phyloP scores from a whole-genome alignment of 2,797 vertebrate species.

The Sebastes nivosus region DNA sequence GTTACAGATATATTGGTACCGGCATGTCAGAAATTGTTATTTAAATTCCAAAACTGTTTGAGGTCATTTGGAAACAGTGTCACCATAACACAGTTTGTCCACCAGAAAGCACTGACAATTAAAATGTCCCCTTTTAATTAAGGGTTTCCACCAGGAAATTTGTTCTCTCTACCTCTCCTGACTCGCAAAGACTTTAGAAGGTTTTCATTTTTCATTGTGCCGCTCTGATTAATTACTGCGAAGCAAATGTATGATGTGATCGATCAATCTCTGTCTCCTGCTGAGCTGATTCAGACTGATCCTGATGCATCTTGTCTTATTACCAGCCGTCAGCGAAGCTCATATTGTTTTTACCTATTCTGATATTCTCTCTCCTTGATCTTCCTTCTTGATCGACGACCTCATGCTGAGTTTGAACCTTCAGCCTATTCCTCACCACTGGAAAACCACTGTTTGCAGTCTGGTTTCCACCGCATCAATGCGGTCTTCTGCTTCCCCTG shows the following conservation, averaged over 20 bases:
- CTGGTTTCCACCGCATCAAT: not conserved
- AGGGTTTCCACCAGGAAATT: not conserved
- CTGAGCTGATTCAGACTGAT: not conserved
- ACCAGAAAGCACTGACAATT: not conserved
- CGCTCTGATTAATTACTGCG: not conserved
- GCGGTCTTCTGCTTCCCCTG: not conserved
- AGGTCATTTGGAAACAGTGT: not conserved
- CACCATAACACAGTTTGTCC: not conserved
- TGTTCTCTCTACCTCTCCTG: not conserved
- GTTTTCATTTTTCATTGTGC: not conserved
- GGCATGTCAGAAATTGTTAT: too few species aligned
- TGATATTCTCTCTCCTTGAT: not conserved
- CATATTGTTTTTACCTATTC: not conserved
- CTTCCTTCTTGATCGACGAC: not conserved
- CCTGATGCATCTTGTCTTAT: not conserved
- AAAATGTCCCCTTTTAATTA: not conserved
- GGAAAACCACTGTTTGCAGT: not conserved
- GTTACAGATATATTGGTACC: too few species aligned
- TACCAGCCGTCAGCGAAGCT: not conserved
- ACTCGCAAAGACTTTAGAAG: not conserved
- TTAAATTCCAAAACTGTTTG: not conserved
- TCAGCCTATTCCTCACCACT: not conserved
- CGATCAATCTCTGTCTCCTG: not conserved
- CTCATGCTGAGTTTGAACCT: not conserved
- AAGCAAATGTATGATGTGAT: not conserved